Percentiles rank a stretch among this genome's conserved stretches.
phyloP scores from a whole-genome alignment of 2,113 vertebrate species.

The Pogonocichla stellata region DNA sequence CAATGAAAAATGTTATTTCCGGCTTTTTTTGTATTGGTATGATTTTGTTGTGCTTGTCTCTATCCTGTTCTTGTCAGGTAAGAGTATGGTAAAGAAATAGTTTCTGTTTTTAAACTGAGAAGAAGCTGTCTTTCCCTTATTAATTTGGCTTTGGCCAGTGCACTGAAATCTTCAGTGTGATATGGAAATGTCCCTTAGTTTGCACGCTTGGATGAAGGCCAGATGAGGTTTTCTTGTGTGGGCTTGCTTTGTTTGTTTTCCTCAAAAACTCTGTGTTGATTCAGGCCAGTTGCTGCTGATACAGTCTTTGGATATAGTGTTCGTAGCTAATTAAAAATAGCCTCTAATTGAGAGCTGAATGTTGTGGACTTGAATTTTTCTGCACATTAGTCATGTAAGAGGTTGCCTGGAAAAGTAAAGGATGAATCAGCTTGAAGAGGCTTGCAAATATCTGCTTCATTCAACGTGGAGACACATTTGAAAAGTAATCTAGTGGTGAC shows the following conservation, averaged over 20 bases:
- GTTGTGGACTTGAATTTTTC: not conserved
- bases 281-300: not conserved
- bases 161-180: not conserved
- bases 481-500: not conserved
- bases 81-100: not conserved
- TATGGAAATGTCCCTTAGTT: not conserved
- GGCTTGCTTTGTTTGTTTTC: conserved; percentile 33
- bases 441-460: not conserved
- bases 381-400: not conserved
- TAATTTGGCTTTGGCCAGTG: not conserved
- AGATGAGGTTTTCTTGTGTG: conserved; percentile 20
- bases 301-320: not conserved
- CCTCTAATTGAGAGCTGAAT: not conserved
- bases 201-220: not conserved
- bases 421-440: not conserved
- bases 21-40: not conserved
- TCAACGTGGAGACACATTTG: not conserved
- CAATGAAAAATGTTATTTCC: not conserved
- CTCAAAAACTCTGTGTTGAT: not conserved
- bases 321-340: conserved; percentile 33
- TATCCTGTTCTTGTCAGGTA: not conserved
- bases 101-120: not conserved
- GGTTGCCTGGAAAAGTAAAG: not conserved
- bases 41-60: not conserved
- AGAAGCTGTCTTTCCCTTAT: not conserved